Base-by-base conservation (phyloP, 1,140 invertebrate genomes). In the Venustaconcha ellipsiformis region DNA sequence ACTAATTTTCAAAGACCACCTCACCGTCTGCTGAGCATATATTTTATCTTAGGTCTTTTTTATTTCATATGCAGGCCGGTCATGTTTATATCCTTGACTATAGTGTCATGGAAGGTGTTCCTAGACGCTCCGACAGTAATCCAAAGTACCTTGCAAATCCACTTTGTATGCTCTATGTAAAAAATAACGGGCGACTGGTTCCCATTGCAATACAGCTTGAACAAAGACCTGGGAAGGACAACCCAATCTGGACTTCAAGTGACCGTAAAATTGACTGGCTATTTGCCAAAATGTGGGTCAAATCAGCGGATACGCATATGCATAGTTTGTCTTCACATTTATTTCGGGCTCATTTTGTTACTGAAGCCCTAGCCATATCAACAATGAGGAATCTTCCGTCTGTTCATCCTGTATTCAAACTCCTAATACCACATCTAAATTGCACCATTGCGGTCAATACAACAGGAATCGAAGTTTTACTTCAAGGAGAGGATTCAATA, bases 241-340 rank as follows among this genome's bases (percentile, higher is more conserved):
- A 72, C 66, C 75, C 75, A 37, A 72, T 76, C 30, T 76, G 75
- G 75, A 76, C 75, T 12, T 64, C 75, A 12, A 67, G 67, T 37
- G 75, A 76, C 59, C 26, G 23, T 14, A 64, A 65, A 72, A 14
- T 71, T 23, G 75, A 70, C 14, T 76, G 75, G 75, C 60, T 76
- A 20, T 65, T 76, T 14, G 75, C 68, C 17, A 76, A 76, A 62
- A 70, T 64, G 56, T 72, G 26, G 55, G 65, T 76, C 1, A 76
- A 76, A 67, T 64, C 75, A 12, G 55, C 75, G 20, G 75, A 76
- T 66, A 57, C 75, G 13, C 75, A 76, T 20, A 67, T 64, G n/a
- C 75, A 76, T 18, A 60, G 58, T 15, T 67, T 76, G 23, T 66
- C 60, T 58, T 62, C 68, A 20, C 75, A 76, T 76, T 55, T 76